Percentiles rank a stretch among this genome's conserved stretches.
Conservation (phyloP, 2,888 invertebrate genomes). For the Drosophila subquinaria region DNA sequence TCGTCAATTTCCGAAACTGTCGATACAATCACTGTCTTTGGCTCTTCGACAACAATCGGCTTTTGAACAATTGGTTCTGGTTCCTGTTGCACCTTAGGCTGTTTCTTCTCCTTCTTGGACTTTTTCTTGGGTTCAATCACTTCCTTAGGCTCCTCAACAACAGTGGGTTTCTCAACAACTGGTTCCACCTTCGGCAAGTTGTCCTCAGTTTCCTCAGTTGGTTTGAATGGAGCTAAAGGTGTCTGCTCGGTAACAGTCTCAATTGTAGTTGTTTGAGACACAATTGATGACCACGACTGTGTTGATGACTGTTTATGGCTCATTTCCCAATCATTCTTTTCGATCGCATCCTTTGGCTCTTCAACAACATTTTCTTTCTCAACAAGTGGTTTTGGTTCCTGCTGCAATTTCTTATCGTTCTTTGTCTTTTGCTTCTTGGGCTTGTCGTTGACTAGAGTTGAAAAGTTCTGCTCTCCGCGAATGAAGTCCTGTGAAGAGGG, state of each 20-base stretch:
- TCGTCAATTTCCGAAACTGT: background rate
- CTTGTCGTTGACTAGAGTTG: conserved; percentile 33
- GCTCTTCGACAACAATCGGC: background rate
- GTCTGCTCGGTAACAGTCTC: background rate
- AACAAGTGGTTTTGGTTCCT: conserved; percentile 1
- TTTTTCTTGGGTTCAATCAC: background rate
- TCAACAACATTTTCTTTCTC: conserved; percentile 4
- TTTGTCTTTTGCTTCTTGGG: conserved; percentile 50
- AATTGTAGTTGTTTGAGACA: conserved; percentile 1
- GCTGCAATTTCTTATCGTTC: conserved; percentile 45
- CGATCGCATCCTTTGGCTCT: conserved; percentile 22
- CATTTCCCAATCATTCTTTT: background rate
- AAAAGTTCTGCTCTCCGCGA: conserved; percentile 46
- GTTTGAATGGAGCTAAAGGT: conserved; percentile 2
- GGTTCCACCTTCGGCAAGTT: background rate
- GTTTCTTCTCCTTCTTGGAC: conserved; percentile 11
- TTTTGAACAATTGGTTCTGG: background rate
- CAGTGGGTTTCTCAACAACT: background rate
- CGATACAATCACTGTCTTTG: background rate
- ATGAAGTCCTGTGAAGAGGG: conserved; percentile 39
- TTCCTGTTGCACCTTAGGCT: background rate
- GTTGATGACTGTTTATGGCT: background rate
- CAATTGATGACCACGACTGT: conserved; percentile 12
- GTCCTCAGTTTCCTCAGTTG: background rate
- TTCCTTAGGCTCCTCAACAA: background rate